A percentile compares a stretch with the other conserved stretches of the same genome.
These are phyloP conservation scores for Mohoua ochrocephala DNA, from an alignment of 2,113 vertebrate genomes.

Conservation along the genomic window DNA sequence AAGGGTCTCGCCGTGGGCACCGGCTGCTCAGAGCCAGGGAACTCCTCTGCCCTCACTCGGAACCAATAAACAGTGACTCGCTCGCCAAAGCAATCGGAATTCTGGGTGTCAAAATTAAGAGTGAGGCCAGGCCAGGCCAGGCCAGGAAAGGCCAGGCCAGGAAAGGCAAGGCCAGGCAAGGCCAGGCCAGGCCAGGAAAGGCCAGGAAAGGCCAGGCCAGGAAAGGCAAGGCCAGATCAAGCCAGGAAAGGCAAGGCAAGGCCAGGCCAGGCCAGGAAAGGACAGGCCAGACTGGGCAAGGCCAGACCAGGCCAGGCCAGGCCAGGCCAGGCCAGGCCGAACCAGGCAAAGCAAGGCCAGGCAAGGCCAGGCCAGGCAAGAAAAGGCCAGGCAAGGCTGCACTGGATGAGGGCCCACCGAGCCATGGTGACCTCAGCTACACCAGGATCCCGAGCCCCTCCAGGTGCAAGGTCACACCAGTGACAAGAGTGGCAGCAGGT, in stretches of 20 bases:
- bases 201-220: neutral
- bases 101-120: neutral
- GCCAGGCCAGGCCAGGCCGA: no score
- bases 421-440: neutral
- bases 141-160: neutral
- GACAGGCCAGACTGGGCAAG: no score
- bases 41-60: neutral
- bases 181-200: neutral
- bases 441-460: neutral
- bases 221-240: no score
- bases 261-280: no score
- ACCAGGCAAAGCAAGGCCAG: no score
- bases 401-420: neutral
- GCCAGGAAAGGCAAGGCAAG: no score
- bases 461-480: neutral
- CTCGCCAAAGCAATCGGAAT: neutral
- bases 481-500: neutral
- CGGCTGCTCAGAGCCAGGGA: neutral
- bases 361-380: neutral
- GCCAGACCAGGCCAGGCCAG: neutral
- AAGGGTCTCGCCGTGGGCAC: neutral
- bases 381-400: no score
- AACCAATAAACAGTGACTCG: no score
- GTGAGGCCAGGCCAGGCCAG: neutral
- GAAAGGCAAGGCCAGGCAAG: no score